Conservation (phyloP, 2,888 invertebrate genomes). For the Cotesia congregata region DNA sequence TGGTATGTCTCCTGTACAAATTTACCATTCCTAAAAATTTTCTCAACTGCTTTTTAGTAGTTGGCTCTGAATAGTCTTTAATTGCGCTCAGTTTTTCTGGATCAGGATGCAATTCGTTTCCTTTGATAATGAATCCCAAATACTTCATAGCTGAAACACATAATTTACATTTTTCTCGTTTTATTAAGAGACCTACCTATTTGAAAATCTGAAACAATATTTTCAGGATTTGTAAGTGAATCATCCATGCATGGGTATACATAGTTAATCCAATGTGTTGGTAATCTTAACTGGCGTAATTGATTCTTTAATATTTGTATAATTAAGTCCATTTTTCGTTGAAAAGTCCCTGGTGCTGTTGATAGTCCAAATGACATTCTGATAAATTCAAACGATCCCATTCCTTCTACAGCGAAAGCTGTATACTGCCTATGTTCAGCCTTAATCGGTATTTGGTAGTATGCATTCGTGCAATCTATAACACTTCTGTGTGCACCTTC, state of each 20-base stretch:
- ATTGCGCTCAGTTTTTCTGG: not conserved
- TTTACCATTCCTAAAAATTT: not conserved
- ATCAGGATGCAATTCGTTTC: not conserved
- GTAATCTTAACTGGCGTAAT: no score
- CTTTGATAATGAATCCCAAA: not conserved
- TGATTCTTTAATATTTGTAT: not conserved
- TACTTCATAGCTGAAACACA: not conserved
- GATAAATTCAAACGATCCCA: not conserved
- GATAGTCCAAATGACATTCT: not conserved
- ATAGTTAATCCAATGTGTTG: not conserved
- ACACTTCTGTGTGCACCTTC: not conserved
- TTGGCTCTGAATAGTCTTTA: not conserved
- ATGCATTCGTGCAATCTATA: not conserved
- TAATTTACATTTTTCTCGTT: not conserved
- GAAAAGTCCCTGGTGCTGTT: not conserved
- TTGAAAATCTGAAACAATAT: not conserved
- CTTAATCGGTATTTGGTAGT: not conserved
- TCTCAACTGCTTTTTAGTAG: not conserved
- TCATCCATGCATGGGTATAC: not conserved
- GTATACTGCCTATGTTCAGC: not conserved
- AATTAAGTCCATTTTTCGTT: not conserved
- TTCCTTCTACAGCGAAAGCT: not conserved
- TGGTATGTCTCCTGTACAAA: not conserved
- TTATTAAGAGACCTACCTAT: not conserved
- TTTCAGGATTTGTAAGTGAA: not conserved